These are phyloP conservation scores for Nibea coibor DNA, from an alignment of 2,113 vertebrate genomes.

Conservation along the genomic window DNA sequence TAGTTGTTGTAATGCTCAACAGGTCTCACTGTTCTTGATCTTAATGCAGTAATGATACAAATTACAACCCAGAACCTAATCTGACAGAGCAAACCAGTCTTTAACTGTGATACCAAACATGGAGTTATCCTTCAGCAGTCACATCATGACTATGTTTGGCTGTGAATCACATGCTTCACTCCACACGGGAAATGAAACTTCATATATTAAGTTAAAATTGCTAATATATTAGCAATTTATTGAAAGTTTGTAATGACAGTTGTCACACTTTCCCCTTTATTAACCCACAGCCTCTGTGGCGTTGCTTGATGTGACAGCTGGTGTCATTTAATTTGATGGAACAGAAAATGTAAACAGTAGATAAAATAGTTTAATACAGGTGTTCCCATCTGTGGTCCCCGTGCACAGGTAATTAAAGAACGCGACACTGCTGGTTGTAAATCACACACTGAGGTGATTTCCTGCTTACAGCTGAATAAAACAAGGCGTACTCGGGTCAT, in stretches of 20 bases:
- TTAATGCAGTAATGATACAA: not conserved
- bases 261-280: not conserved
- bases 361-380: not conserved
- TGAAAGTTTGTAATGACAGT: not conserved
- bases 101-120: not conserved
- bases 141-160: not conserved
- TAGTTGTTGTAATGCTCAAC: not conserved
- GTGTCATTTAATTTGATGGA: not conserved
- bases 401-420: not conserved
- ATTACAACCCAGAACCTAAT: constrained; percentile 7
- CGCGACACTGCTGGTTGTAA: not conserved
- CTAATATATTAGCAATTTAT: not conserved
- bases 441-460: fast-evolving
- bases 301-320: not conserved
- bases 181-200: not conserved
- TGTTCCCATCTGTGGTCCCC: not conserved
- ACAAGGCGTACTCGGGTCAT: not conserved
- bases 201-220: no score
- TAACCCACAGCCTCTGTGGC: not conserved
- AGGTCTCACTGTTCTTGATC: not conserved
- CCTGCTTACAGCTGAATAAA: not conserved
- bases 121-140: not conserved
- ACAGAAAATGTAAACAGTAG: not conserved
- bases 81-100: not conserved
- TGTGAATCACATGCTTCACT: not conserved